Base-by-base conservation (phyloP, 2,113 vertebrate species). In the Aix galericulata region DNA sequence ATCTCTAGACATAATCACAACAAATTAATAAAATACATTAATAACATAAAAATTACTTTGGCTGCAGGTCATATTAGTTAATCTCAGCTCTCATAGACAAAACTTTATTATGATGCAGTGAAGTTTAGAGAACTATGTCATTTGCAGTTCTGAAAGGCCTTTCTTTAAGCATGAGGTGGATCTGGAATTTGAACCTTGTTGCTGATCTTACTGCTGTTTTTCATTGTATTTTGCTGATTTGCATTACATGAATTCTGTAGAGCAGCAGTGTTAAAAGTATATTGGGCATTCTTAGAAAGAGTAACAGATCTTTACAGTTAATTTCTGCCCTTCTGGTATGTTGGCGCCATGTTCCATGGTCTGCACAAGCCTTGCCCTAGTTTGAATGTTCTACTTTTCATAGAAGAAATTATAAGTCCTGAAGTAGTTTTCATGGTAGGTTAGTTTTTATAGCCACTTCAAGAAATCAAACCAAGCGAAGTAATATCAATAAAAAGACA, bases 261-360 rank as follows among this genome's bases (percentile, higher is more conserved):
- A 56, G 10, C 4, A 52, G 8, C 25, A 71, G 13, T 13, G 6
- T 50, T 8, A 74, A 62, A 80, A 94, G 18, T 8, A 23, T 17
- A 5, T 7, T 18, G 56, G 25, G 22, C 9, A 15, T 59, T 82
- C 82, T 84, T 59, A 91, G 46, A 77, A 13, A 74, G 2, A 40
- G 4, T 17, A 56, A 68, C 6, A 80, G 11, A 3, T 72, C n/a
- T 74, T 14, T 8, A 32, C 25, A 67, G 15, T 9, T 46, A 46
- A 63, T 20, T 50, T 66, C 22, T 59, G 42, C 3, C 11, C 8
- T 29, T 53, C 60, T 92, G 56, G 42, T 22, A 3, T 21, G 5
- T 29, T 26, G 8, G 6, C 3, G 11, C 8, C 21, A 29, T 0
- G 0, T 11, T 22, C 9, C 5, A 73, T 59, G 10, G 18, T 9